phyloP scores from a whole-genome alignment of 2,888 invertebrate species.

The Nomada flava region DNA sequence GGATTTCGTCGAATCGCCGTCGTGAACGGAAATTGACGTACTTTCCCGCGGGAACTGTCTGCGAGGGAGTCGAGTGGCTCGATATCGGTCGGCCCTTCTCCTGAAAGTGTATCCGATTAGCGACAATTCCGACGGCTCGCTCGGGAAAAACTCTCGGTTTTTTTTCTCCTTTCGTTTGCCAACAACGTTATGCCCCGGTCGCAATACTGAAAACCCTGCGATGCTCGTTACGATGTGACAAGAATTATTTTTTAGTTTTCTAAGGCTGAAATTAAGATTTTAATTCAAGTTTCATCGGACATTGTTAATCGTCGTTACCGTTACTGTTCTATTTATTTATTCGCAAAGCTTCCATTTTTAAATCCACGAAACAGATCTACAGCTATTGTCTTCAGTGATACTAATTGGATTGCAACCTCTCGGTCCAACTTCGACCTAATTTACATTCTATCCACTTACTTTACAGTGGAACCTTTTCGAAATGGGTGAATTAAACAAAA shows the following conservation, averaged over 20 bases:
- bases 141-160: conserved; percentile 36
- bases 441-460: no score
- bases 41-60: conserved; percentile 62
- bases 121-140: conserved; percentile 67
- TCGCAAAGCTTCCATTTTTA: no score
- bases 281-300: no score
- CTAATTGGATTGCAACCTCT: no score
- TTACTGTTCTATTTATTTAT: no score
- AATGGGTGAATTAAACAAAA: no score
- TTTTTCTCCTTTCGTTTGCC: conserved; percentile 55
- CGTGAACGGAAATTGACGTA: conserved; percentile 65
- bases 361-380: no score
- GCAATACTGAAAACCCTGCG: neutral
- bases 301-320: no score
- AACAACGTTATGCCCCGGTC: conserved; percentile 41
- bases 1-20: conserved; percentile 56
- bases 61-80: conserved; percentile 54
- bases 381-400: no score
- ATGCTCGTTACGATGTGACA: neutral
- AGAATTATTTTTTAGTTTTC: neutral
- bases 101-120: conserved; percentile 74
- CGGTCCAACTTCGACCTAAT: no score
- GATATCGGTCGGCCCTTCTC: conserved; percentile 50
- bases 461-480: no score
- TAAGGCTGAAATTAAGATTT: neutral